These are phyloP conservation scores for Hypomesus transpacificus DNA, from an alignment of 2,113 vertebrate species.

Conservation along the genomic window DNA sequence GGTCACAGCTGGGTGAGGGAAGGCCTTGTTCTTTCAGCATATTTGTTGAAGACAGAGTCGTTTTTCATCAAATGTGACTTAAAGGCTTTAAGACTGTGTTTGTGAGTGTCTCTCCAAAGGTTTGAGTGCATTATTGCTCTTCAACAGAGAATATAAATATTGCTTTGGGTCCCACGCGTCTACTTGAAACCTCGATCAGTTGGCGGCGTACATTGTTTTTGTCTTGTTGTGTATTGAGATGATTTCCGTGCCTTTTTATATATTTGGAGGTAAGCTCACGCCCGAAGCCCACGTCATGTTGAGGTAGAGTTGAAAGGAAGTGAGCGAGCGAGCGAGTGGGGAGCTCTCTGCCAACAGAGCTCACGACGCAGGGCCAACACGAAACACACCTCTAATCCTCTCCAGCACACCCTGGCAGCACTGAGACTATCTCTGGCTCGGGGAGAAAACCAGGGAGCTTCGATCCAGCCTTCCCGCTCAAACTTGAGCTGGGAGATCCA, in stretches of 20 bases:
- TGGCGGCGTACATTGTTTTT: background rate
- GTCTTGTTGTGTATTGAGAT: background rate
- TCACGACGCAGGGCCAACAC: background rate
- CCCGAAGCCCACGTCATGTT: background rate
- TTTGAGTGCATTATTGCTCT: background rate
- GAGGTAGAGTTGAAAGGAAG: background rate
- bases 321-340: background rate
- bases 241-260: background rate
- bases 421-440: slow-evolving; percentile 7
- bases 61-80: no score
- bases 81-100: background rate
- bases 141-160: background rate
- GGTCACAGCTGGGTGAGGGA: no score
- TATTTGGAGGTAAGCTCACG: background rate
- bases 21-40: no score
- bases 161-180: background rate
- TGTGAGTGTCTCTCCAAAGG: background rate
- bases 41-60: no score
- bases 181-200: background rate
- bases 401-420: slow-evolving; percentile 11
- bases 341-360: background rate
- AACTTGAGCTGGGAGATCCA: slow-evolving; percentile 56
- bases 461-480: slow-evolving; percentile 49
- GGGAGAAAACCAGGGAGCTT: slow-evolving; percentile 32
- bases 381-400: slow-evolving; percentile 20